Percentiles rank a stretch among this genome's conserved stretches.
phyloP scores from a whole-genome alignment of 2,888 invertebrate genomes.

The Phyllotreta striolata region DNA sequence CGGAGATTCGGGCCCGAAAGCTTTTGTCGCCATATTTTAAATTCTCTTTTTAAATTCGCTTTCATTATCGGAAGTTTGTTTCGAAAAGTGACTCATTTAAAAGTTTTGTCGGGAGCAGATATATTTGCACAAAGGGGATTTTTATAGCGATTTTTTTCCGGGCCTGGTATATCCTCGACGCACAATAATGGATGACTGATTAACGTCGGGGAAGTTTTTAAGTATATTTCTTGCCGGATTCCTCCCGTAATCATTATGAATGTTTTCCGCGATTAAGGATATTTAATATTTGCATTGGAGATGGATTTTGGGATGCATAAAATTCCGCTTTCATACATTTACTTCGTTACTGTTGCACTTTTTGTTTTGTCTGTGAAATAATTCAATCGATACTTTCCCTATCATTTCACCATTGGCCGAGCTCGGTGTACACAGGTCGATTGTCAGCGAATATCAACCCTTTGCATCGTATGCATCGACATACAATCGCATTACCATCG shows the following conservation, averaged over 20 bases:
- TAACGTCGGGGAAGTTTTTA: conserved; percentile 30
- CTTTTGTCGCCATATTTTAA: conserved; percentile 45
- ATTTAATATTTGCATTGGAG: too few species aligned
- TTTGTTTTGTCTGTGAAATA: conserved; percentile 10
- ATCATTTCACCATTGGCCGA: conserved; percentile 33
- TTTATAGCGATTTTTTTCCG: conserved; percentile 39
- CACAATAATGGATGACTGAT: conserved; percentile 39
- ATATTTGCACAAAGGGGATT: conserved; percentile 46
- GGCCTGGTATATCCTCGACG: conserved; percentile 28
- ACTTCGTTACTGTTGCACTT: not conserved
- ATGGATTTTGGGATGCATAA: too few species aligned
- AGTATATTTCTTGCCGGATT: conserved; percentile 28
- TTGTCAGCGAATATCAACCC: conserved; percentile 41
- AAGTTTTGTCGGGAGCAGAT: conserved; percentile 42
- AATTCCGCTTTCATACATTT: too few species aligned
- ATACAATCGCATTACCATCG: conserved; percentile 38
- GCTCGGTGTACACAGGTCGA: conserved; percentile 38
- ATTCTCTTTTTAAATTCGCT: conserved; percentile 45
- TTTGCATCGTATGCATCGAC: conserved; percentile 43
- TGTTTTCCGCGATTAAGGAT: not conserved
- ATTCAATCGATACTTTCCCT: conserved; percentile 42
- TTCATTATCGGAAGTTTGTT: conserved; percentile 44
- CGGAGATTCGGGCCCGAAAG: conserved; percentile 38
- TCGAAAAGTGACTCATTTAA: conserved; percentile 44
- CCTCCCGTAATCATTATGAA: conserved; percentile 24